Evolutionary conservation across 2,113 vertebrate species (phyloP).

Genomic region (Sapajus apella): DNA sequence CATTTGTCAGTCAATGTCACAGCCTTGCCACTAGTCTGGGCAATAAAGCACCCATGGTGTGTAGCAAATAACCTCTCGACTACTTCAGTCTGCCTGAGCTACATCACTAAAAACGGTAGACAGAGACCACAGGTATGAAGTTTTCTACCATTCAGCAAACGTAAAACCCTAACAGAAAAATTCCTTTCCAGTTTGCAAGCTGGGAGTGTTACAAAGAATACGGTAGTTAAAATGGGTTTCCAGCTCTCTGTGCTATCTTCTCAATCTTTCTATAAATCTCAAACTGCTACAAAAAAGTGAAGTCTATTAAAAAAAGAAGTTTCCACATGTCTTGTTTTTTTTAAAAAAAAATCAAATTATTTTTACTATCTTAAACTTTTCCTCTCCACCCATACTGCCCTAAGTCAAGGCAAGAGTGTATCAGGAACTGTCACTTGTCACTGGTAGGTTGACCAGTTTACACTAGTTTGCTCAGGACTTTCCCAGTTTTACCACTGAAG

Average conservation of each 20-base stretch:
- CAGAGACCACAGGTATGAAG: not conserved
- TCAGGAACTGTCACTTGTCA: not conserved
- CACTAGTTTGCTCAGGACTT: not conserved
- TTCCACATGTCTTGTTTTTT: not conserved
- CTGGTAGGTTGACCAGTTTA: not conserved
- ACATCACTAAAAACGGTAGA: not conserved
- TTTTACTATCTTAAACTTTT: not conserved
- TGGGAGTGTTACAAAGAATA: not conserved
- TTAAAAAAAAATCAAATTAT: not conserved
- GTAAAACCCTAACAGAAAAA: not conserved
- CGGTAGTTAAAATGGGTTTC: not conserved
- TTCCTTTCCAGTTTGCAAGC: constrained; percentile 31
- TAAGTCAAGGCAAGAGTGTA: not conserved
- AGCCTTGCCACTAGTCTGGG: not conserved
- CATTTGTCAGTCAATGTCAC: not conserved
- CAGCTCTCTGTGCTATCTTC: not conserved
- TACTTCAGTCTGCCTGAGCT: not conserved
- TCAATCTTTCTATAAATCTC: not conserved
- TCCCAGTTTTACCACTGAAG: not conserved
- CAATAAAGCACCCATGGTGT: not conserved
- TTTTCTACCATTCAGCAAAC: constrained; percentile 2
- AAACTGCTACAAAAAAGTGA: constrained; percentile 31
- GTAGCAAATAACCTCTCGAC: not conserved
- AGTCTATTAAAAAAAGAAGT: not conserved
- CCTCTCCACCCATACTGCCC: not conserved